Conservation (phyloP, 2,888 invertebrate species). For the Drosophila nigricruria region DNA sequence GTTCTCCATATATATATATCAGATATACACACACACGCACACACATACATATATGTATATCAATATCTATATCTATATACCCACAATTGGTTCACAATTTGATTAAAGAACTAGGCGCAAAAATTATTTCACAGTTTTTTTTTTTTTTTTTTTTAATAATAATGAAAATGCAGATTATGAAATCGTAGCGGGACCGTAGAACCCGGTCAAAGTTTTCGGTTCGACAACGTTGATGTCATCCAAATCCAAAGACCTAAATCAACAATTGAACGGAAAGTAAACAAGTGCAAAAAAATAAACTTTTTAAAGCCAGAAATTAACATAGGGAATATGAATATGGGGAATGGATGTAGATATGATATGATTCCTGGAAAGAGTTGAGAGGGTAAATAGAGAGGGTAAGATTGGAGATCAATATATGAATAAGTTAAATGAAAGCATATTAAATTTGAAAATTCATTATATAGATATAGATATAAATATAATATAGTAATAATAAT, state of each 20-base stretch:
- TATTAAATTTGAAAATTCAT: too few relatives aligned
- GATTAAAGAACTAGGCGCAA: constrained; percentile 54
- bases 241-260: neutral
- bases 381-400: neutral
- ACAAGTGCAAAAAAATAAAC: neutral
- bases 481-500: too few relatives aligned
- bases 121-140: constrained; percentile 3
- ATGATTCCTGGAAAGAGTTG: neutral
- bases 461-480: too few relatives aligned
- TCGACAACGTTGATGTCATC: neutral
- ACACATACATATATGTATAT: constrained; percentile 4
- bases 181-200: neutral
- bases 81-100: constrained; percentile 30
- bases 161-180: constrained; percentile 4
- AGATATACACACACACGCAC: constrained; percentile 17
- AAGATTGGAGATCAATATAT: neutral
- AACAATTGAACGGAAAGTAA: neutral
- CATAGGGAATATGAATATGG: neutral
- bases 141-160: neutral
- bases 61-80: constrained; percentile 28
- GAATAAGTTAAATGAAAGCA: too few relatives aligned
- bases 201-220: neutral
- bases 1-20: constrained; percentile 10
- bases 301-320: neutral
- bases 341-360: neutral